phyloP scores from a whole-genome alignment of 2,797 vertebrate genomes.

The Australoheros facetus region DNA sequence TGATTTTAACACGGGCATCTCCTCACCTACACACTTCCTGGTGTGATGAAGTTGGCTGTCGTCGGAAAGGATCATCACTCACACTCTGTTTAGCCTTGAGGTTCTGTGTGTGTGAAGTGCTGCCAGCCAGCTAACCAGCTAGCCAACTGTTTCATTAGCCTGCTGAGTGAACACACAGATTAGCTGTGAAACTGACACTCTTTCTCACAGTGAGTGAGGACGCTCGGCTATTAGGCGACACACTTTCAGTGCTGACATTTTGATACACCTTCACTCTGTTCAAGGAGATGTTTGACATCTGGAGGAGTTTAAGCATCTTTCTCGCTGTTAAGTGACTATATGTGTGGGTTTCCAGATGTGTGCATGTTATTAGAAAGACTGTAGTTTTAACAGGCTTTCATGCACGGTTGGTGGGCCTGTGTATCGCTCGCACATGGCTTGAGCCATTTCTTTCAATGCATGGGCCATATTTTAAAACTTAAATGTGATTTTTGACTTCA shows the following conservation, averaged over 20 bases:
- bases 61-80: not conserved
- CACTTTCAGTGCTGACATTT: not conserved
- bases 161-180: conserved; percentile 3
- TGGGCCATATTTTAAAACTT: not conserved
- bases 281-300: not conserved
- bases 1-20: not conserved
- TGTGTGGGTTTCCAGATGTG: not conserved
- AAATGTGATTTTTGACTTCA: too few relatives aligned
- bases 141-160: conserved; percentile 33
- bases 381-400: not conserved
- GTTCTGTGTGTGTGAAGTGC: conserved; percentile 25
- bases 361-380: accelerated
- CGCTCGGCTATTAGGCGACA: not conserved
- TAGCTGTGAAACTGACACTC: conserved; percentile 1
- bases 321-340: not conserved
- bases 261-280: not conserved
- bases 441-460: not conserved
- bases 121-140: conserved; percentile 26
- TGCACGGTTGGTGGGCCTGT: not conserved
- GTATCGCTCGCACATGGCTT: not conserved
- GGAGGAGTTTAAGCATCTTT: not conserved
- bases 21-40: conserved; percentile 34
- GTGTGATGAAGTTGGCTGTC: conserved; percentile 6
- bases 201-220: not conserved
- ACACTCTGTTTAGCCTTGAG: conserved; percentile 17